Conservation (phyloP, 2,888 invertebrate species). For the Entomobrya multifasciata region DNA sequence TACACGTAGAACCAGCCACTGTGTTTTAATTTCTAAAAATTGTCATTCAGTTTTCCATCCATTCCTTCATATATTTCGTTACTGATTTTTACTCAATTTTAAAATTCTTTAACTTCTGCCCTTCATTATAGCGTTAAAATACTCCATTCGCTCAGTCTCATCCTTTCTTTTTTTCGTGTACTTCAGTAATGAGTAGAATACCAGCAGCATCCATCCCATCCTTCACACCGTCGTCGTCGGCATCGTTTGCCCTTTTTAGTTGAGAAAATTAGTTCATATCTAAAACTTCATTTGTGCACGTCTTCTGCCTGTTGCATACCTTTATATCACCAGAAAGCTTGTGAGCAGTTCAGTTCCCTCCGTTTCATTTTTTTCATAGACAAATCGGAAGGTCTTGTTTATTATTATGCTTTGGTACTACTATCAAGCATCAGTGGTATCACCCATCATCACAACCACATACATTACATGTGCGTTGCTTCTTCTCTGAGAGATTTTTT, state of each 20-base stretch:
- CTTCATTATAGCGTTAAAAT: too few species aligned
- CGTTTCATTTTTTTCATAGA: conserved; percentile 42
- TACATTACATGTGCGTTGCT: not conserved
- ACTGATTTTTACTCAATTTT: too few species aligned
- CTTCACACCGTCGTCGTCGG: conserved; percentile 4
- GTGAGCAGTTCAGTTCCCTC: conserved; percentile 66
- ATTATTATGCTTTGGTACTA: not conserved
- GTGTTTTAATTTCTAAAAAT: too few species aligned
- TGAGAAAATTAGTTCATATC: conserved; percentile 68
- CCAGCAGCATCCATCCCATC: not conserved
- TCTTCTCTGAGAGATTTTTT: conserved; percentile 50
- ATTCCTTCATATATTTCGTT: too few species aligned
- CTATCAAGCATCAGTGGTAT: conserved; percentile 33
- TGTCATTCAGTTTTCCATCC: too few species aligned
- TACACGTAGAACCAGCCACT: too few species aligned
- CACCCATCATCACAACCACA: not conserved
- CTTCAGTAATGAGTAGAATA: not conserved
- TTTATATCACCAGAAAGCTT: not conserved
- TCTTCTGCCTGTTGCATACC: not conserved
- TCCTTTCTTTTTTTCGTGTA: not conserved
- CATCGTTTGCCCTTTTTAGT: conserved; percentile 54
- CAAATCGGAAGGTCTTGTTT: conserved; percentile 57
- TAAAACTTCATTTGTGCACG: conserved; percentile 10
- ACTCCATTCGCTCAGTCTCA: too few species aligned
- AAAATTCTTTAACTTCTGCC: too few species aligned